Evolutionary conservation across 2,113 vertebrate species (phyloP).

Genomic region (Erythrolamprus reginae): DNA sequence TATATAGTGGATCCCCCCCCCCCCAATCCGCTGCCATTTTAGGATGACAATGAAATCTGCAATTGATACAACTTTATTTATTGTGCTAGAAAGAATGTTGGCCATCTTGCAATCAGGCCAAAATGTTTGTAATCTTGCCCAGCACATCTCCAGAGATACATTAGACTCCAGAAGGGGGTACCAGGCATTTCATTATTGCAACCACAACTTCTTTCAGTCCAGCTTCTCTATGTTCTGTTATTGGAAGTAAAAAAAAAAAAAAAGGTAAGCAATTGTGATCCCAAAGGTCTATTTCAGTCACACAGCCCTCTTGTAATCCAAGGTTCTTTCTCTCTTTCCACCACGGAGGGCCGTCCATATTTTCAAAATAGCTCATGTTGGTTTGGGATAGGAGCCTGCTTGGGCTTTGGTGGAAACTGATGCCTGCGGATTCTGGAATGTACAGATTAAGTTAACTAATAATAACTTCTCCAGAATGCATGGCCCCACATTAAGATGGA

Average conservation of each 20-base stretch:
- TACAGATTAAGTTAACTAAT: not conserved
- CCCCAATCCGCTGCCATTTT: not conserved
- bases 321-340: not conserved
- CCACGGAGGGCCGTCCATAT: not conserved
- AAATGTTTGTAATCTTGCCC: not conserved
- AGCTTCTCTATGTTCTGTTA: not conserved
- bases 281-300: not conserved
- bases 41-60: not conserved
- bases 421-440: not conserved
- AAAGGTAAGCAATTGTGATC: not conserved
- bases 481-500: not conserved
- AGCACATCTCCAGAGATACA: not conserved
- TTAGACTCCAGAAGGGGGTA: not conserved
- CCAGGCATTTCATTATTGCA: not conserved
- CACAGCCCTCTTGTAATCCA: not conserved
- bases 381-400: conserved; percentile 1
- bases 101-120: not conserved
- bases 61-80: not conserved
- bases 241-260: not conserved
- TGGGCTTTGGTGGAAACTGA: not conserved
- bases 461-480: not conserved
- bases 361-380: conserved; percentile 6
- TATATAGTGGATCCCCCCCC: no score
- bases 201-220: not conserved
- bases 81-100: not conserved